Percentiles rank a stretch among this genome's conserved stretches.
phyloP scores from a whole-genome alignment of 2,888 invertebrate genomes.

The Stenodera caucasica region DNA sequence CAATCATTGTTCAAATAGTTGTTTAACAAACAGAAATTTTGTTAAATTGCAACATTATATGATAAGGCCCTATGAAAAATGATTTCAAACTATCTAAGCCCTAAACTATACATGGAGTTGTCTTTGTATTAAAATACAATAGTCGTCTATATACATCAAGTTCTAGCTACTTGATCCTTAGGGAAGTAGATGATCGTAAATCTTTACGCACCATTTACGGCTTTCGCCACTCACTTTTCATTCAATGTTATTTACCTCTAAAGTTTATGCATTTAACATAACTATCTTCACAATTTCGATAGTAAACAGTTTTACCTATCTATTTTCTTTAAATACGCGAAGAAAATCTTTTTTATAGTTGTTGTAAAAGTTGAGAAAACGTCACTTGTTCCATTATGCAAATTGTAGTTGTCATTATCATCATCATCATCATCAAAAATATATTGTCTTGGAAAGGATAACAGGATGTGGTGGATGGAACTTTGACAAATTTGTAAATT shows the following conservation, averaged over 20 bases:
- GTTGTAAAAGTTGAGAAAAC: background rate
- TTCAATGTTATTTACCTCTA: conserved; percentile 15
- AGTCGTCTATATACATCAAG: conserved; percentile 24
- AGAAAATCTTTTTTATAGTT: background rate
- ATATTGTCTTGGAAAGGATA: background rate
- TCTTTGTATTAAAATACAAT: conserved; percentile 10
- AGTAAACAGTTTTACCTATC: background rate
- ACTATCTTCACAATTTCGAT: background rate
- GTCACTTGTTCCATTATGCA: background rate
- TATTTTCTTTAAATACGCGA: background rate
- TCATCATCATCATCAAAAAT: background rate
- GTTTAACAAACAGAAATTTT: no score
- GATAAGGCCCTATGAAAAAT: conserved; percentile 1
- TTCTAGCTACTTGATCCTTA: conserved; percentile 34
- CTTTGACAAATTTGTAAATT: background rate
- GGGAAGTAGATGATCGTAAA: conserved; percentile 31
- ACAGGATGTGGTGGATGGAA: background rate
- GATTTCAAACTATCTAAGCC: background rate
- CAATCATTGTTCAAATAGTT: background rate
- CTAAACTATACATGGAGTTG: background rate
- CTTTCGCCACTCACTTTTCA: conserved; percentile 27
- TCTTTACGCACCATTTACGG: conserved; percentile 39
- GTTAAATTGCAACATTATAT: no score
- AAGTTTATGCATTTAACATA: background rate
- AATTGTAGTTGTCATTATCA: background rate